Conservation (phyloP, 1,140 invertebrate species). For the Zelostemma sp. region DNA sequence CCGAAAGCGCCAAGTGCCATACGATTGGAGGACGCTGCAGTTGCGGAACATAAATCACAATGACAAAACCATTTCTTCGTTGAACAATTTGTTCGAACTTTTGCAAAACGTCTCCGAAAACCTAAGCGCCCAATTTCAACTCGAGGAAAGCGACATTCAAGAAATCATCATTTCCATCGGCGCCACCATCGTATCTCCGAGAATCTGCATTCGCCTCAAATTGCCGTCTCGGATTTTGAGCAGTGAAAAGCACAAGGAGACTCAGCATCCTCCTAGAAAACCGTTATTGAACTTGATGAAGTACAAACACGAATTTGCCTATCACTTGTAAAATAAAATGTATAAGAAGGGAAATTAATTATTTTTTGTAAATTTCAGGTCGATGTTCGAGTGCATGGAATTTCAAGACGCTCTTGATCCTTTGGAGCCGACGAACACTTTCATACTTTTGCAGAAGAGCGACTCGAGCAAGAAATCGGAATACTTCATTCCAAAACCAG, state of each 20-base stretch:
- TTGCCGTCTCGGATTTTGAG: constrained; percentile 57
- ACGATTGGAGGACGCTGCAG: constrained; percentile 50
- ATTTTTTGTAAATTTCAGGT: constrained; percentile 46
- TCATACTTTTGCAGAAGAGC: constrained; percentile 61
- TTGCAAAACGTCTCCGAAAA: constrained; percentile 55
- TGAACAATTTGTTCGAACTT: constrained; percentile 50
- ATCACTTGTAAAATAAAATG: constrained; percentile 4
- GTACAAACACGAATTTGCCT: constrained; percentile 27
- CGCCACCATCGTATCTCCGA: constrained; percentile 62
- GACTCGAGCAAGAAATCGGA: constrained; percentile 55
- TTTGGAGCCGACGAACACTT: constrained; percentile 61
- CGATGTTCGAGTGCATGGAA: constrained; percentile 57
- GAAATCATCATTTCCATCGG: constrained; percentile 62
- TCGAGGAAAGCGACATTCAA: constrained; percentile 51
- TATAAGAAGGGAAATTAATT: not conserved
- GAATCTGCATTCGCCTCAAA: constrained; percentile 58
- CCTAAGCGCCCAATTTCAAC: constrained; percentile 55
- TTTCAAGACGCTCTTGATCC: constrained; percentile 63
- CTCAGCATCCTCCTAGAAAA: constrained; percentile 58
- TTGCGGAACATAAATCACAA: constrained; percentile 51
- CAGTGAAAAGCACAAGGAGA: constrained; percentile 54
- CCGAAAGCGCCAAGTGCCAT: constrained; percentile 67
- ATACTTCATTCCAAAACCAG: constrained; percentile 64
- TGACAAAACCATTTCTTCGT: constrained; percentile 52
- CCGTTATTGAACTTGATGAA: constrained; percentile 62